Evolutionary conservation across 2,888 invertebrate genomes (phyloP).

Genomic region (Trachelus iudaicus): DNA sequence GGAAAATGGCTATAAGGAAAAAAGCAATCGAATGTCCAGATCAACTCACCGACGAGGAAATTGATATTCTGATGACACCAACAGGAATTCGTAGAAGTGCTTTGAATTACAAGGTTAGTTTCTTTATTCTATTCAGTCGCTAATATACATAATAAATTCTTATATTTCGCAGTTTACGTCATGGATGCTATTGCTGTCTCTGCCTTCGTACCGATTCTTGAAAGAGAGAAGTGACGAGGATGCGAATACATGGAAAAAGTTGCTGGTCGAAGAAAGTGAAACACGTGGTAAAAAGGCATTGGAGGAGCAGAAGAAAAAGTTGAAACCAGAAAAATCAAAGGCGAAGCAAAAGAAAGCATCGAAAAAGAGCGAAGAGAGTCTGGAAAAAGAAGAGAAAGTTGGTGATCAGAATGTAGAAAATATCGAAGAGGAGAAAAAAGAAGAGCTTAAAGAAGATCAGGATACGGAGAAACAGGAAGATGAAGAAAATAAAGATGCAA

Average conservation of each 20-base stretch:
- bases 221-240: constrained; percentile 34
- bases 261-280: constrained; percentile 31
- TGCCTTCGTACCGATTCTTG: constrained; percentile 41
- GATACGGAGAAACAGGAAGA: constrained; percentile 4
- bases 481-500: background rate
- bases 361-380: constrained; percentile 1
- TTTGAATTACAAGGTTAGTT: constrained; percentile 36
- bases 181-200: constrained; percentile 41
- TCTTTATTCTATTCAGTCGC: background rate
- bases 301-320: constrained; percentile 20
- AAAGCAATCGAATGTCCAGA: constrained; percentile 32
- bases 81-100: constrained; percentile 37
- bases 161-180: constrained; percentile 34
- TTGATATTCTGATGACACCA: constrained; percentile 35
- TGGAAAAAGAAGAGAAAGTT: constrained; percentile 7
- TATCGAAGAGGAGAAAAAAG: constrained; percentile 7
- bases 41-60: constrained; percentile 36
- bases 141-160: background rate
- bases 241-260: constrained; percentile 37
- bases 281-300: constrained; percentile 35
- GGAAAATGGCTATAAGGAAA: constrained; percentile 22
- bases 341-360: constrained; percentile 7
- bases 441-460: background rate
- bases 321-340: constrained; percentile 5
- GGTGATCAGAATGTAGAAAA: background rate